Conservation (phyloP, 2,888 invertebrate species). For the Amblyjoppa proteus region DNA sequence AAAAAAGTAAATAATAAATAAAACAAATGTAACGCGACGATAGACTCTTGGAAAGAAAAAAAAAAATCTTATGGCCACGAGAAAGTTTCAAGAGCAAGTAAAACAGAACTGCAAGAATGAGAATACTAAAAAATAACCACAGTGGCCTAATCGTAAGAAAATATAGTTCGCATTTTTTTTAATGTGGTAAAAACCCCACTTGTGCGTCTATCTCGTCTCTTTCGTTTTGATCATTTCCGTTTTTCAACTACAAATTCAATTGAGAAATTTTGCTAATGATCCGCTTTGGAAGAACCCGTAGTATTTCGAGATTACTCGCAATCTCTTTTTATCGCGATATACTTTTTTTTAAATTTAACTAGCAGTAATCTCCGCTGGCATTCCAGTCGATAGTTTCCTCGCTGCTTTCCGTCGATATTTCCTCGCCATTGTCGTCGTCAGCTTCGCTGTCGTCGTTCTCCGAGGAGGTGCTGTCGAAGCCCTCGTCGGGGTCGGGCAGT, state of each 20-base stretch:
- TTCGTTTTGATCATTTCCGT: conserved; percentile 3
- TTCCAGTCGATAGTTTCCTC: conserved; percentile 58
- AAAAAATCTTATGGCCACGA: conserved; percentile 52
- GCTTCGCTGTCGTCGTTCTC: conserved; percentile 69
- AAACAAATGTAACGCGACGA: conserved; percentile 52
- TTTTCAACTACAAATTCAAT: conserved; percentile 1
- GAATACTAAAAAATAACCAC: conserved; percentile 18
- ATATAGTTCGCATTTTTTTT: conserved; percentile 57
- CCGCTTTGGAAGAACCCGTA: conserved; percentile 37
- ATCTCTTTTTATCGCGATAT: neutral
- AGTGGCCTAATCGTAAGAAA: conserved; percentile 65
- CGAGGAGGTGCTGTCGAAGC: conserved; percentile 74
- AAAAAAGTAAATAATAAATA: conserved; percentile 17
- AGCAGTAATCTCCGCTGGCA: conserved; percentile 52
- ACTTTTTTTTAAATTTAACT: neutral
- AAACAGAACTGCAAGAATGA: conserved; percentile 14
- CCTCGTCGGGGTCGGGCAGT: conserved; percentile 65
- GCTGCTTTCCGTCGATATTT: conserved; percentile 54
- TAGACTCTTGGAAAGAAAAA: conserved; percentile 55
- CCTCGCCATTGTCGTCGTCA: conserved; percentile 32
- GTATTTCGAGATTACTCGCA: neutral
- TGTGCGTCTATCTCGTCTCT: conserved; percentile 42
- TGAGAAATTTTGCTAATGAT: neutral
- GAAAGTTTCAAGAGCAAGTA: conserved; percentile 13
- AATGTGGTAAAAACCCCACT: conserved; percentile 42